Conservation (phyloP, 2,113 vertebrate genomes). For the Rhodinocichla rosea region DNA sequence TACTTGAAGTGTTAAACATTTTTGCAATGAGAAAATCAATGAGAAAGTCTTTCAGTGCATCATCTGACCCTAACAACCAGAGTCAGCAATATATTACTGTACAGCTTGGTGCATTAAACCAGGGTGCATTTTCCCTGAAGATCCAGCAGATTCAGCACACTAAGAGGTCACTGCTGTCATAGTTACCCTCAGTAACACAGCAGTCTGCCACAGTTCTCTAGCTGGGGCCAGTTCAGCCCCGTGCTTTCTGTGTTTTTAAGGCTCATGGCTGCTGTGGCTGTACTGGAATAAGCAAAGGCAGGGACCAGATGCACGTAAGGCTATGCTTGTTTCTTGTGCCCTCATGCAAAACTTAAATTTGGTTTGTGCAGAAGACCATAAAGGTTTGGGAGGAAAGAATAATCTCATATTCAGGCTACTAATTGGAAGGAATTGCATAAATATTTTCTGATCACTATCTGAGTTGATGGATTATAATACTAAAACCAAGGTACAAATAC, state of each 20-base stretch:
- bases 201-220: not conserved
- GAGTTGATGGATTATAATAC: not conserved
- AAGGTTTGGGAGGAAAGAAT: not conserved
- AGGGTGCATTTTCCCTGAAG: not conserved
- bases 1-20: not conserved
- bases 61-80: not conserved
- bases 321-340: not conserved
- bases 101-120: not conserved
- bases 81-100: not conserved
- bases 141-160: not conserved
- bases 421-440: not conserved
- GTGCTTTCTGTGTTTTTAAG: not conserved
- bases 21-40: not conserved
- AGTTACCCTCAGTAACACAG: not conserved
- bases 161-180: not conserved
- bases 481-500: not conserved
- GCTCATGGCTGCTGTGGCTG: not conserved
- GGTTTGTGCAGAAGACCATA: not conserved
- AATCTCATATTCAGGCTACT: not conserved
- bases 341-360: not conserved
- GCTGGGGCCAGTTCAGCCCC: not conserved
- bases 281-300: not conserved
- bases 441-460: not conserved
- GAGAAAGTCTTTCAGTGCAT: not conserved
- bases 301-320: not conserved